Percentiles rank a stretch among this genome's conserved stretches.
Conservation (phyloP, 1,140 invertebrate genomes). For the Drosophila pachea region DNA sequence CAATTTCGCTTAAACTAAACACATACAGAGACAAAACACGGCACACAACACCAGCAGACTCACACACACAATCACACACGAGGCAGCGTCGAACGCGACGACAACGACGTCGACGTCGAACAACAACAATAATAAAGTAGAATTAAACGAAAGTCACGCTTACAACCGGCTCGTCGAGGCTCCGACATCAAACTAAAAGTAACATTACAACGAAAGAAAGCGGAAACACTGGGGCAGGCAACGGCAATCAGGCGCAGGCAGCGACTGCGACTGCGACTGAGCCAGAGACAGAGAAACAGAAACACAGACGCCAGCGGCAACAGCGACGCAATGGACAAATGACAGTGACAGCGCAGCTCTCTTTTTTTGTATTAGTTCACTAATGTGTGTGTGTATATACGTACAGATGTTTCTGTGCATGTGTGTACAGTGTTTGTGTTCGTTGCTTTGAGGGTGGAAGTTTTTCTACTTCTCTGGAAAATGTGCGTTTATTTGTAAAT, state of each 20-base stretch:
- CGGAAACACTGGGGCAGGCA: conserved; percentile 75
- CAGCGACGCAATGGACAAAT: conserved; percentile 52
- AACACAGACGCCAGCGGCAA: conserved; percentile 23
- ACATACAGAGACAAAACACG: conserved; percentile 42
- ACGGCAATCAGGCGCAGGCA: conserved; percentile 56
- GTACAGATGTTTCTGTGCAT: conserved; percentile 15
- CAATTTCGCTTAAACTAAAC: conserved; percentile 76
- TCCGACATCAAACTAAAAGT: conserved; percentile 75
- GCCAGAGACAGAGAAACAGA: conserved; percentile 7
- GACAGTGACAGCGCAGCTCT: conserved; percentile 66
- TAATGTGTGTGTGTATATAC: conserved; percentile 36
- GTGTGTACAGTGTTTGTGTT: conserved; percentile 51
- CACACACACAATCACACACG: conserved; percentile 39
- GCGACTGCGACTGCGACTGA: conserved; percentile 55
- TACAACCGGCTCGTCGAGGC: conserved; percentile 71
- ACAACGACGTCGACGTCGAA: conserved; percentile 34
- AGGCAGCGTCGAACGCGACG: conserved; percentile 32
- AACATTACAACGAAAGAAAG: conserved; percentile 77
- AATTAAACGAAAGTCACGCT: conserved; percentile 76
- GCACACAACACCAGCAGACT: conserved; percentile 21
- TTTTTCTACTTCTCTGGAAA: conserved; percentile 77
- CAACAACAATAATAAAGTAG: conserved; percentile 66
- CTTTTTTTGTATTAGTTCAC: conserved; percentile 69
- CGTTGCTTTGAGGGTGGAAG: conserved; percentile 72
- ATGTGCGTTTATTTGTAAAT: conserved; percentile 75